Evolutionary conservation across 2,113 vertebrate species (phyloP), one percentile per base, ranked within the genome.

Genomic region (Poecilia latipinna): DNA sequence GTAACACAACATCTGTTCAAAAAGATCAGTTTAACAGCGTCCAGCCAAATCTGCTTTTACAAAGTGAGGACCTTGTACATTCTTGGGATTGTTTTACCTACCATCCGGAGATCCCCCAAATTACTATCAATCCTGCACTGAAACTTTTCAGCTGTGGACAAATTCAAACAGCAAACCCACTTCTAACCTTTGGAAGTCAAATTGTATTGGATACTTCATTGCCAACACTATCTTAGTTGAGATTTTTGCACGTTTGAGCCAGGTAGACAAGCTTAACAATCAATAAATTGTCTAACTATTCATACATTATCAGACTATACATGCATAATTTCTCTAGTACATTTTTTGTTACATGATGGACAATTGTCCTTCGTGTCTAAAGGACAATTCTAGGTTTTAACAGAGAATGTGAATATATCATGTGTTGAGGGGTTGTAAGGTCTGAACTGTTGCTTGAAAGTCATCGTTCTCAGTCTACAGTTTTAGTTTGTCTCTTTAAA

Each of bases 1-100:
- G 83, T 74, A 90, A 72, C 67, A 69, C 82, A 87, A 88, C 90
- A 92, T 90, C 92, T 93, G 92, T 83, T 90, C 65, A 67, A 78
- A 84, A 26, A 74, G 39, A 90, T 91, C 90, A 90, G 86, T 91
- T 87, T 82, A 88, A 70, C 81, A 75, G 72, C n/a, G 64, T 79
- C 62, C 67, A 69, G 70, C 61, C 60, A 79, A 70, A 79, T 64
- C 65, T 83, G 82, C 72, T 81, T 78, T 78, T 75, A 77, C 71
- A 72, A 73, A 84, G 87, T 70, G 80, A 90, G 85, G 75, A 88
- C 78, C 74, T 63, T 57, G 17, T 24, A 44, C 76, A 79, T 88
- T 88, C 80, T 80, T 85, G 80, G 60, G 35, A 80, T 62, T 39
- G 54, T 39, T 54, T 54, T 69, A 12, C 19, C 28, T 19, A 11